Conservation (phyloP, 2,888 invertebrate genomes). For the Dendrolimus pini region DNA sequence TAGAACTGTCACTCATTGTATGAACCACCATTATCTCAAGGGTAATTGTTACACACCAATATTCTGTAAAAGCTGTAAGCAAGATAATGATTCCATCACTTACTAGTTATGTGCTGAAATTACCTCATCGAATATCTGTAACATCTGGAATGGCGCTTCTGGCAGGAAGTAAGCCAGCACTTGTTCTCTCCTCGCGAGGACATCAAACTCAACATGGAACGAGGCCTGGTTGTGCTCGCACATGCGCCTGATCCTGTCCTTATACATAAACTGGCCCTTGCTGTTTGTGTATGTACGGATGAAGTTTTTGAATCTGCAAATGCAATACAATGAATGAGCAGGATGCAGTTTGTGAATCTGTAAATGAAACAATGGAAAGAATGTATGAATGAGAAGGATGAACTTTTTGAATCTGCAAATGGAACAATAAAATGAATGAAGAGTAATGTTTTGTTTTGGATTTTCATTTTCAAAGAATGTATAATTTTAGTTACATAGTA, state of each 20-base stretch:
- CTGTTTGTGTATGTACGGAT: slow-evolving; percentile 92
- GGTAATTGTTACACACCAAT: too few species aligned
- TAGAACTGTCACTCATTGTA: too few species aligned
- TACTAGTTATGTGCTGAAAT: too few species aligned
- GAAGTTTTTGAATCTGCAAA: slow-evolving; percentile 88
- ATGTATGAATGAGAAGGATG: slow-evolving; percentile 50
- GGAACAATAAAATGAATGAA: neutral
- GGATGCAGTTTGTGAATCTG: neutral
- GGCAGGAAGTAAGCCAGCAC: slow-evolving; percentile 97
- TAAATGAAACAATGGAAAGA: neutral
- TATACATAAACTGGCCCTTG: slow-evolving; percentile 91
- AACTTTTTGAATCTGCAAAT: slow-evolving; percentile 88
- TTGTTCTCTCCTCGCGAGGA: slow-evolving; percentile 92
- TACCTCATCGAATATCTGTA: slow-evolving; percentile 95
- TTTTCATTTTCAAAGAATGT: too few species aligned
- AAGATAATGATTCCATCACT: too few species aligned
- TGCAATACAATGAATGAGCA: neutral
- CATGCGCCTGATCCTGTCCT: slow-evolving; percentile 95
- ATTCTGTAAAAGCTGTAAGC: too few species aligned
- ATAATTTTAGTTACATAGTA: too few species aligned
- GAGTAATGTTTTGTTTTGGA: too few species aligned
- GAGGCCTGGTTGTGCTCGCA: slow-evolving; percentile 94
- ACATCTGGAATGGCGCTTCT: slow-evolving; percentile 97
- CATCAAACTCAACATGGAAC: slow-evolving; percentile 94
- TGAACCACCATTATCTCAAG: too few species aligned